phyloP scores from a whole-genome alignment of 2,113 vertebrate species.

The Toxostoma redivivum region DNA sequence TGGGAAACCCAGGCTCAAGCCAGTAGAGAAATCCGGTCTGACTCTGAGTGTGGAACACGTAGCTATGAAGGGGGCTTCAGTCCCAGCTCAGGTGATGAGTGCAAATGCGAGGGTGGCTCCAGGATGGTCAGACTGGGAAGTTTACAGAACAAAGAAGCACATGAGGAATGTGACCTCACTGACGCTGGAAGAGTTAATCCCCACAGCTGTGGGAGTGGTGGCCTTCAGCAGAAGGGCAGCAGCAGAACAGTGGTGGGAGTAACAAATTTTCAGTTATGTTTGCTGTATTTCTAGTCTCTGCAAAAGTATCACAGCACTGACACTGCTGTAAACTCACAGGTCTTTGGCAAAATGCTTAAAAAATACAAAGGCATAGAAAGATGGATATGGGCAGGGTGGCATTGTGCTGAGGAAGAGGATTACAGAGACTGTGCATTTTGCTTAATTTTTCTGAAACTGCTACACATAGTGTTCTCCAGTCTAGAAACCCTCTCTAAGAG shows the following conservation, averaged over 20 bases:
- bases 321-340: neutral
- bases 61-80: neutral
- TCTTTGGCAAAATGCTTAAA: neutral
- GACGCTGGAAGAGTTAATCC: neutral
- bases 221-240: neutral
- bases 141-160: neutral
- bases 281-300: neutral
- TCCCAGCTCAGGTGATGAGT: neutral
- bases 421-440: neutral
- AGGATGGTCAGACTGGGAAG: neutral
- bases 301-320: neutral
- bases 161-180: neutral
- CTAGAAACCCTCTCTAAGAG: neutral
- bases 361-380: neutral
- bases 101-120: neutral
- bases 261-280: neutral
- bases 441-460: neutral
- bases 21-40: neutral
- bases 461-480: neutral
- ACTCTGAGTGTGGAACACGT: neutral
- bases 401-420: neutral
- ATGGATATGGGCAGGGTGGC: neutral
- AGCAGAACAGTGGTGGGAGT: neutral
- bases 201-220: neutral
- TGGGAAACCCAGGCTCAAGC: neutral